Conservation (phyloP, 2,888 invertebrate species). For the Amphimallon solstitiale region DNA sequence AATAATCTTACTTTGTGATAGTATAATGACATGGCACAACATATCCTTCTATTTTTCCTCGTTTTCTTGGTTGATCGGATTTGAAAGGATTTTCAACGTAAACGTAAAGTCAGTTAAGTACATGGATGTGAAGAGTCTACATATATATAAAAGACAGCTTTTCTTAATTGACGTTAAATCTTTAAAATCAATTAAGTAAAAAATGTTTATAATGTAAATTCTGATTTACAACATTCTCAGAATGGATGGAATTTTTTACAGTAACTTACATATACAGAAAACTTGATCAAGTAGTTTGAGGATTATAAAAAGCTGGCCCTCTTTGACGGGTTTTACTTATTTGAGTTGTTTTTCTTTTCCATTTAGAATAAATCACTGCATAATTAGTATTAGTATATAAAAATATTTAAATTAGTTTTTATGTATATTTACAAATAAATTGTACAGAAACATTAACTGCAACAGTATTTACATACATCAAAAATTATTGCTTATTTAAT, state of each 20-base stretch:
- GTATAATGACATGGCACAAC: conserved; percentile 24
- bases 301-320: background rate
- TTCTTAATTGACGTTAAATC: conserved; percentile 31
- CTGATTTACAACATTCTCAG: conserved; percentile 32
- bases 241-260: conserved; percentile 47
- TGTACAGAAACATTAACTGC: too few species aligned
- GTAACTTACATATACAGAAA: conserved; percentile 43
- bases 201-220: conserved; percentile 16
- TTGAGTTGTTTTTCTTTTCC: too few species aligned
- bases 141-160: conserved; percentile 27
- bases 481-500: too few species aligned
- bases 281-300: conserved; percentile 21
- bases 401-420: conserved; percentile 1
- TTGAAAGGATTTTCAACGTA: conserved; percentile 19
- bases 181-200: conserved; percentile 33
- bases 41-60: conserved; percentile 3
- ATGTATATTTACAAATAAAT: background rate
- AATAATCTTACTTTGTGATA: conserved; percentile 11
- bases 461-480: too few species aligned
- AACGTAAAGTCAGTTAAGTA: conserved; percentile 26
- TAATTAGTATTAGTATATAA: too few species aligned
- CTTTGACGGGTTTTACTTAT: too few species aligned
- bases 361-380: too few species aligned
- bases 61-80: background rate
- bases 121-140: conserved; percentile 22